Base-by-base conservation (phyloP, 2,797 vertebrate species). In the Acrocephalus scirpaceus region DNA sequence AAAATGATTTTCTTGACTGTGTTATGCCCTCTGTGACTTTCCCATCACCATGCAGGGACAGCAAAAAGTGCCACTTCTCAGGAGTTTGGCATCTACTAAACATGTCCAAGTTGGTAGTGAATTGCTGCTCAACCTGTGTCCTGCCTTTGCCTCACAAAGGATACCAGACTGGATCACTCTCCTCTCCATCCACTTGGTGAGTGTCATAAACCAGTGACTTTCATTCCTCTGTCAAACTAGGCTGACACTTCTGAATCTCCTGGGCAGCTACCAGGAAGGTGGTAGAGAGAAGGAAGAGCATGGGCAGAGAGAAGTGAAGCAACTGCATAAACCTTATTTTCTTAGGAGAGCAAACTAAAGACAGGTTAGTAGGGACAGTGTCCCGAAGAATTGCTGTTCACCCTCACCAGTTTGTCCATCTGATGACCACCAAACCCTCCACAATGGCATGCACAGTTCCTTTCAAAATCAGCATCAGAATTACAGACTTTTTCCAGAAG, bases 71-170 rank as follows among this genome's bases (percentile, higher is more conserved):
- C 15, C 48, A 30, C 16, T 77, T 80, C 57, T 84, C 25, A 30
- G 61, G 53, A 77, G 50, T 0, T 56, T 32, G 0, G 0, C 7
- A 14, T 26, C 32, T 83, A 16, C 34, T 74, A 23, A 64, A 53
- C 25, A 77, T 0, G 0, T 34, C 19, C 50, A 21, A 9, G 36
- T 2, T 50, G 45, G 57, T 27, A 71, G 36, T 0, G 1, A 86
- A 76, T 0, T 3, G 26, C 73, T 88, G 56, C 36, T 83, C 56
- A 70, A 3, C 13, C 26, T 73, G 17, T 3, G 14, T 21, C 22
- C 38, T 47, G n/a, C 48, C 56, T 80, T 66, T 32, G 34, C 5
- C 38, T 80, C 1, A 5, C 19, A 5, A 62, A 42, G 42, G 19
- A 20, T 13, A 76, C 15, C 47, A 11, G 5, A 29, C 0, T 40